A percentile compares a stretch with the other conserved stretches of the same genome.
Evolutionary conservation across 2,888 invertebrate genomes (phyloP).

Genomic region (Herminia tarsipennalis): DNA sequence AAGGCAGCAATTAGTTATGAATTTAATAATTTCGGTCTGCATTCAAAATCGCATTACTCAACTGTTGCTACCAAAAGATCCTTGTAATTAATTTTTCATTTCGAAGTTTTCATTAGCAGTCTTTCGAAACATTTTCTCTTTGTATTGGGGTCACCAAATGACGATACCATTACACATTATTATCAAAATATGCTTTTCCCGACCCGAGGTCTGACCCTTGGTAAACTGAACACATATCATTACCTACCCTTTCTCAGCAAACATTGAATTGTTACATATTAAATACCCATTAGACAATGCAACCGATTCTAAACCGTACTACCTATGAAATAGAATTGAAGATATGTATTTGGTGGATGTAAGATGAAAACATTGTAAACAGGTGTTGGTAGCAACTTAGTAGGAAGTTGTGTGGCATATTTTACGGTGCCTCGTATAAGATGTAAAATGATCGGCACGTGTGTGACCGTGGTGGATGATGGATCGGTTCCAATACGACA

Average conservation of each 20-base stretch:
- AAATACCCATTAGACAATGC: too few relatives aligned
- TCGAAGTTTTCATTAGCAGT: too few relatives aligned
- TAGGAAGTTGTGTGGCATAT: conserved; percentile 22
- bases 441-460: conserved; percentile 19
- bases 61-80: too few relatives aligned
- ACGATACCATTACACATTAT: conserved; percentile 6
- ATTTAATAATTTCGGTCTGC: too few relatives aligned
- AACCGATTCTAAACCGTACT: conserved; percentile 4
- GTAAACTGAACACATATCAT: too few relatives aligned
- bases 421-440: conserved; percentile 8
- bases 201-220: conserved; percentile 24
- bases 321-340: conserved; percentile 1
- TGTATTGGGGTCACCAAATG: not conserved
- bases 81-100: too few relatives aligned
- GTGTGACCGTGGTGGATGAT: not conserved
- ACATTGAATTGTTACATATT: conserved; percentile 31
- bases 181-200: conserved; percentile 23
- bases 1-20: too few relatives aligned
- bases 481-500: too few relatives aligned
- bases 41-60: too few relatives aligned
- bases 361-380: not conserved
- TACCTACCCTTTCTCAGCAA: conserved; percentile 28
- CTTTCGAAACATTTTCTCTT: too few relatives aligned
- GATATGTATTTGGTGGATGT: not conserved
- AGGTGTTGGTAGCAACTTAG: too few relatives aligned